Conservation (phyloP, 2,888 invertebrate species). For the Orthosia cruda region DNA sequence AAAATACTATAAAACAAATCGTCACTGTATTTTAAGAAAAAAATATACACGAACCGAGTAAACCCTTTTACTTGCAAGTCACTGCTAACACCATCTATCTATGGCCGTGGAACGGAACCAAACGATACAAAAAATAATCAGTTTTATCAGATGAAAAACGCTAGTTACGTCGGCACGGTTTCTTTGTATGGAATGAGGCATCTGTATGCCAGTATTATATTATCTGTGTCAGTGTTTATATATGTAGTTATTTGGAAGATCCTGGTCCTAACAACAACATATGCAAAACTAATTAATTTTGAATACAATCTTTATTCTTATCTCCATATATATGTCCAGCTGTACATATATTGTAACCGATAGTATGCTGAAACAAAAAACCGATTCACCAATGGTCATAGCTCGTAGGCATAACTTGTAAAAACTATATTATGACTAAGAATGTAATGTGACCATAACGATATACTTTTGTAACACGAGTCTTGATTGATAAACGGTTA, state of each 20-base stretch:
- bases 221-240: no score
- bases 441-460: conserved; percentile 67
- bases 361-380: conserved; percentile 67
- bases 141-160: no score
- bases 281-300: conserved; percentile 38
- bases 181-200: no score
- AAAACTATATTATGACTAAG: conserved; percentile 79
- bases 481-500: neutral
- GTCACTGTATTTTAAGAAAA: no score
- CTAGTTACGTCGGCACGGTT: no score
- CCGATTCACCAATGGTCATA: conserved; percentile 72
- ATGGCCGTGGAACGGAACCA: no score
- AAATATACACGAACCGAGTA: no score
- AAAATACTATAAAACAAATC: no score
- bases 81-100: no score
- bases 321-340: conserved; percentile 35
- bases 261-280: conserved; percentile 20
- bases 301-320: conserved; percentile 42
- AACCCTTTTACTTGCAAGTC: no score
- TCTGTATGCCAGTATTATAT: no score
- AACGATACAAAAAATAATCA: no score
- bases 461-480: conserved; percentile 26
- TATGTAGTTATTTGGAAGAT: conserved; percentile 5
- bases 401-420: conserved; percentile 76
- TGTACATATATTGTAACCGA: conserved; percentile 52